These are phyloP conservation scores for Virgularia gustaviana DNA, from an alignment of 92 coral and sea anemone genomes.

Conservation along the genomic window DNA sequence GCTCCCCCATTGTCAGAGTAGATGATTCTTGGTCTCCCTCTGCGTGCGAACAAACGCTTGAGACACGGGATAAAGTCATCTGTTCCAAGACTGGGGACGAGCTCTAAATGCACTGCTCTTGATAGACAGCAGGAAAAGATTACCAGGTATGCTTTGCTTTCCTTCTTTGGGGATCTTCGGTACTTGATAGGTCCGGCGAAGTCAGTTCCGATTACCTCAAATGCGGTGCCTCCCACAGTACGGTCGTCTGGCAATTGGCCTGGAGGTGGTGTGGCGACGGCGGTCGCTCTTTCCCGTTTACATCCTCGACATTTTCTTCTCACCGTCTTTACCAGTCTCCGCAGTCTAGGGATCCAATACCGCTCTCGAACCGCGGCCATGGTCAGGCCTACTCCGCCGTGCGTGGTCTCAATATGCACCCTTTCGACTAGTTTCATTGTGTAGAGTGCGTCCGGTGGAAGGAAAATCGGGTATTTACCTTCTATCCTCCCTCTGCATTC, in stretches of 20 bases:
- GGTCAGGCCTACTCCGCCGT: too few relatives aligned
- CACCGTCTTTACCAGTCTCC: neutral
- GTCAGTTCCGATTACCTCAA: constrained; percentile 50
- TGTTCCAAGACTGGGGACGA: constrained; percentile 46
- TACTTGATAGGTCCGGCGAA: constrained; percentile 54
- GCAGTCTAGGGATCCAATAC: neutral
- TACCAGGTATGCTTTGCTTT: constrained; percentile 54
- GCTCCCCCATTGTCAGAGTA: constrained; percentile 62
- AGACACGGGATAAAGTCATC: constrained; percentile 44
- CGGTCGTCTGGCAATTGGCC: neutral
- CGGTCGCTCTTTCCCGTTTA: neutral
- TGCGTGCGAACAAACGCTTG: constrained; percentile 51
- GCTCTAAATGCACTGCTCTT: constrained; percentile 53
- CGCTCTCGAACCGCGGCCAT: neutral
- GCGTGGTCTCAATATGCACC: too few relatives aligned
- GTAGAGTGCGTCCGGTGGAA: too few relatives aligned
- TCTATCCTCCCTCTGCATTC: too few relatives aligned
- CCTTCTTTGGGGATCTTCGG: constrained; percentile 25
- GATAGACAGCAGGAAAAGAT: constrained; percentile 58
- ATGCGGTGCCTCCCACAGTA: constrained; percentile 31
- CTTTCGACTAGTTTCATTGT: too few relatives aligned
- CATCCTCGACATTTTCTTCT: neutral
- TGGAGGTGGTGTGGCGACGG: neutral
- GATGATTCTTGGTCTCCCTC: constrained; percentile 56
- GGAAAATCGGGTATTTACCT: too few relatives aligned